Conservation (phyloP, 2,888 invertebrate species). For the Macrophya annulata region DNA sequence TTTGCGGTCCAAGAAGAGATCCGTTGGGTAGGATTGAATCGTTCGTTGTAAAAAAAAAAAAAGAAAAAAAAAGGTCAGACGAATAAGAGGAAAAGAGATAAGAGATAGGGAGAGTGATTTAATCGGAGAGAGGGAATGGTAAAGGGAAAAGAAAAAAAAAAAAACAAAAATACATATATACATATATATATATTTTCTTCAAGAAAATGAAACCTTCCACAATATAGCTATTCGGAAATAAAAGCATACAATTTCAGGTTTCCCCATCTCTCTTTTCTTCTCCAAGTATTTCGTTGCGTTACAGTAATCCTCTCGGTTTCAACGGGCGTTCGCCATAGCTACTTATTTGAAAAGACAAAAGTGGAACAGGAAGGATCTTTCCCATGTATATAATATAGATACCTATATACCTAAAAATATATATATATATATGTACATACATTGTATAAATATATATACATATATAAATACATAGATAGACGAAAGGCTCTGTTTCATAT, state of each 20-base stretch:
- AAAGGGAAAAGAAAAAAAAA: neutral
- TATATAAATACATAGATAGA: neutral
- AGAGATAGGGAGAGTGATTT: slow-evolving; percentile 11
- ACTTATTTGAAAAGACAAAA: slow-evolving; percentile 36
- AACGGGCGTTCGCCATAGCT: neutral
- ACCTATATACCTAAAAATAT: too few relatives aligned
- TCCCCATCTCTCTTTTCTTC: slow-evolving; percentile 2
- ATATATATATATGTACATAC: neutral
- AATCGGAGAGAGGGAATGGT: slow-evolving; percentile 6
- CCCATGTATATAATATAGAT: neutral
- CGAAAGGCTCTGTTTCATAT: slow-evolving; percentile 37
- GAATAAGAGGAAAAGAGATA: neutral
- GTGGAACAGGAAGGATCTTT: slow-evolving; percentile 35
- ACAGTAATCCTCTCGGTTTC: slow-evolving; percentile 47
- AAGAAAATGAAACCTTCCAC: slow-evolving; percentile 24
- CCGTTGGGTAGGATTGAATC: slow-evolving; percentile 15
- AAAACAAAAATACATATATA: neutral
- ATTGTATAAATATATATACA: too few relatives aligned
- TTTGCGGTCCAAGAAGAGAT: neutral
- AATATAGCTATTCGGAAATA: slow-evolving; percentile 13
- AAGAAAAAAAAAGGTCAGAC: neutral
- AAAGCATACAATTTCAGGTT: slow-evolving; percentile 29
- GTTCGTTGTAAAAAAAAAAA: neutral
- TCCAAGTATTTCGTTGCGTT: slow-evolving; percentile 9
- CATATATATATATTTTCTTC: neutral